Conservation (phyloP, 2,113 vertebrate species). For the Myotis lucifugus region DNA sequence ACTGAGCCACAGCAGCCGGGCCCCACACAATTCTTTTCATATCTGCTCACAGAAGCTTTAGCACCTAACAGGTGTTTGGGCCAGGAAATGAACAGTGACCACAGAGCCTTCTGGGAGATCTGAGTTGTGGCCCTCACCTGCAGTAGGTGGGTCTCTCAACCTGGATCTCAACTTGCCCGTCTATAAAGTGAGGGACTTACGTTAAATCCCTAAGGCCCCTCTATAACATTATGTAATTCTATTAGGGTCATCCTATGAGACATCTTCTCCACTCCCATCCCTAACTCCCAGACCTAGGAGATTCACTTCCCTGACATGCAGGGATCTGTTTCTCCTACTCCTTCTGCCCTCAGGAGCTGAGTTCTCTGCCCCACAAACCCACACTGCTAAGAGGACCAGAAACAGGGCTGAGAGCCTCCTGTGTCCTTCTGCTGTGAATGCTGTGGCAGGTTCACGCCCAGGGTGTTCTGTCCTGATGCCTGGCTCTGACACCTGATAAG, state of each 20-base stretch:
- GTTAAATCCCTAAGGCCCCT: neutral
- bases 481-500: constrained; percentile 55
- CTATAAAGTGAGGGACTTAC: neutral
- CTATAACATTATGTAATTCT: neutral
- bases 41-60: neutral
- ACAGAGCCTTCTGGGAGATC: neutral
- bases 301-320: neutral
- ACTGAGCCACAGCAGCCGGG: too few species aligned
- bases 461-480: neutral
- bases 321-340: neutral
- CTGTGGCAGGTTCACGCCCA: neutral
- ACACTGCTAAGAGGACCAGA: neutral
- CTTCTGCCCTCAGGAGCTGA: neutral
- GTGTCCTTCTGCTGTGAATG: neutral
- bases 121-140: neutral
- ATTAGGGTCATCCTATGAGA: neutral
- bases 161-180: neutral
- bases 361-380: neutral
- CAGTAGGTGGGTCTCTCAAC: neutral
- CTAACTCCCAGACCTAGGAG: neutral
- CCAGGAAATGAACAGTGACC: neutral
- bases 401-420: neutral
- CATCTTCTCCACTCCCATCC: neutral
- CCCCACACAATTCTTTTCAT: neutral
- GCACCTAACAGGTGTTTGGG: neutral